Percentiles rank a stretch among this genome's conserved stretches.
phyloP scores from a whole-genome alignment of 2,888 invertebrate species.

The Microchrysa polita region DNA sequence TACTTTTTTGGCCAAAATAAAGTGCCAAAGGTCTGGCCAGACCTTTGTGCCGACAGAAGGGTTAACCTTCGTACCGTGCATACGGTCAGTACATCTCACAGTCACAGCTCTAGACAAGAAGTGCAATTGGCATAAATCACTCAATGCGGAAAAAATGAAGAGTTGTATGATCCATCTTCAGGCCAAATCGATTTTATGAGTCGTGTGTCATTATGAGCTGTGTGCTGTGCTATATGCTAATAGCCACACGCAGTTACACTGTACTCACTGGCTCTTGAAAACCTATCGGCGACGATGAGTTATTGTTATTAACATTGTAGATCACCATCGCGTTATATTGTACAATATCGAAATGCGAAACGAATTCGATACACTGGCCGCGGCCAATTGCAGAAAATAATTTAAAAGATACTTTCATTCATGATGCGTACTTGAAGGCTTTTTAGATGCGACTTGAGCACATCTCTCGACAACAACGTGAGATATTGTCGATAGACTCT shows the following conservation, averaged over 20 bases:
- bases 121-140: conserved; percentile 35
- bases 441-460: not conserved
- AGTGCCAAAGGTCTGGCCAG: too few relatives aligned
- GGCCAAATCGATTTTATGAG: conserved; percentile 35
- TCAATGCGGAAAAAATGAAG: conserved; percentile 7
- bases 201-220: conserved; percentile 38
- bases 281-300: conserved; percentile 20
- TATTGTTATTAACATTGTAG: conserved; percentile 41
- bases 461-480: not conserved
- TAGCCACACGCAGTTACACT: conserved; percentile 12
- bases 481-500: not conserved
- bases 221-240: too few relatives aligned
- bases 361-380: conserved; percentile 13
- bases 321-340: conserved; percentile 17
- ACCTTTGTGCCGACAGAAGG: too few relatives aligned
- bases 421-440: conserved; percentile 30
- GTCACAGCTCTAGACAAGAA: too few relatives aligned
- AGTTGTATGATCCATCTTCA: conserved; percentile 20
- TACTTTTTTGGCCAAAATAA: too few relatives aligned
- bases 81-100: too few relatives aligned
- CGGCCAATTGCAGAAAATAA: not conserved
- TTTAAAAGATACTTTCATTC: not conserved
- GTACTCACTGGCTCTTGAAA: too few relatives aligned
- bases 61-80: conserved; percentile 60
- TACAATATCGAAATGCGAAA: too few relatives aligned